Evolutionary conservation across 1,140 invertebrate species (phyloP).

Genomic region (Phymorhynchus buccinoides): DNA sequence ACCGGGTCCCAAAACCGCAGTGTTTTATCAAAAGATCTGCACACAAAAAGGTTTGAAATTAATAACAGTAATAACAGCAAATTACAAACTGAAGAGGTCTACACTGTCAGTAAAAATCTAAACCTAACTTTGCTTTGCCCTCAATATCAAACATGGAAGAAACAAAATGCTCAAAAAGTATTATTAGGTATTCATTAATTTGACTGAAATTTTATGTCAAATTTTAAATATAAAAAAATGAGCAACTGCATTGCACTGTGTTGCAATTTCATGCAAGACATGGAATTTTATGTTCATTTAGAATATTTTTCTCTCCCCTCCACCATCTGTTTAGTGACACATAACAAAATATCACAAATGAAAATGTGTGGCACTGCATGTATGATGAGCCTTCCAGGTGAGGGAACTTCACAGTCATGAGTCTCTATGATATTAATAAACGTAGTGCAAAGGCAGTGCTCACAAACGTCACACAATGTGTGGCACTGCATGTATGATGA

Average conservation of each 20-base stretch:
- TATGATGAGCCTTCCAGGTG: too few relatives aligned
- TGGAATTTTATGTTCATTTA: background rate
- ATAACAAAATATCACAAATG: too few relatives aligned
- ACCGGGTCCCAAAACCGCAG: constrained; percentile 81
- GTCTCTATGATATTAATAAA: too few relatives aligned
- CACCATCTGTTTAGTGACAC: background rate
- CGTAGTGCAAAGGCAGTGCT: too few relatives aligned
- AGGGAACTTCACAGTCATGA: too few relatives aligned
- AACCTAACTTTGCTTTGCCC: background rate
- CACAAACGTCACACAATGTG: too few relatives aligned
- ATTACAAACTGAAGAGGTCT: background rate
- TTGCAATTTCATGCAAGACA: background rate
- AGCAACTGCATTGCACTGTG: background rate
- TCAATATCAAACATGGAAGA: too few relatives aligned
- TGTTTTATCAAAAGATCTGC: constrained; percentile 81
- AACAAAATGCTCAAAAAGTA: too few relatives aligned
- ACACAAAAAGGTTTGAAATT: constrained; percentile 14
- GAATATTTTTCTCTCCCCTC: background rate
- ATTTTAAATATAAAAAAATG: background rate
- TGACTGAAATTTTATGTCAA: background rate
- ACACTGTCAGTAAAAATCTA: background rate
- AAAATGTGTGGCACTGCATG: too few relatives aligned
- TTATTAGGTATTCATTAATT: too few relatives aligned
- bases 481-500: too few relatives aligned
- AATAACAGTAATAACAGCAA: background rate